Evolutionary conservation across 2,797 vertebrate genomes (phyloP).

Genomic region (Xiphophorus birchmanni): DNA sequence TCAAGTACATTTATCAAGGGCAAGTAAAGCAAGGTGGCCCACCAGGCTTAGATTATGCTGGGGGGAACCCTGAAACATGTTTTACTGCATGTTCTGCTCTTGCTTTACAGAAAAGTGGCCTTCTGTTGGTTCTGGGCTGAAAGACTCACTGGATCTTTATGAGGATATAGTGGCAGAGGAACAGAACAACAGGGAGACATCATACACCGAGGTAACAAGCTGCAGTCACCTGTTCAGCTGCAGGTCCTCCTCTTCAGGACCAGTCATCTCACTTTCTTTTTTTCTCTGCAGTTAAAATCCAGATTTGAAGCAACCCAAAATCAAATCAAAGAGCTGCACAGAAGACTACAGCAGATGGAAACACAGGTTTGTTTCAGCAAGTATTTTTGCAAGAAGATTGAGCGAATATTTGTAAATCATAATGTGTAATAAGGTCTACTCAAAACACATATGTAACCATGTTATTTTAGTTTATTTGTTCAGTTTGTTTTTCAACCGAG

Average conservation of each 20-base stretch:
- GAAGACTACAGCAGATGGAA: slow-evolving; percentile 88
- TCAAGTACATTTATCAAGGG: no score
- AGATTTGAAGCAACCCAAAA: slow-evolving; percentile 89
- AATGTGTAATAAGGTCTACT: not conserved
- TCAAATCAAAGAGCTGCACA: slow-evolving; percentile 88
- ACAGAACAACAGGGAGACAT: slow-evolving; percentile 87
- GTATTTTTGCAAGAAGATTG: not conserved
- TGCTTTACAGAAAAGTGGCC: slow-evolving; percentile 71
- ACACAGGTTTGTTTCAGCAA: slow-evolving; percentile 81
- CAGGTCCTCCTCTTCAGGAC: not conserved
- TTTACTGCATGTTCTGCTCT: not conserved
- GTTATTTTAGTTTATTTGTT: not conserved
- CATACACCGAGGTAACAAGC: slow-evolving; percentile 85
- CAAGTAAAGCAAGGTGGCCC: no score
- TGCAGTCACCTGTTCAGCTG: not conserved
- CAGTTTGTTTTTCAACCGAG: not conserved
- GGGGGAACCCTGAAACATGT: no score
- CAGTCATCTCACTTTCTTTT: slow-evolving; percentile 10
- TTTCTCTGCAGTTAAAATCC: slow-evolving; percentile 83
- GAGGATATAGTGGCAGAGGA: slow-evolving; percentile 95
- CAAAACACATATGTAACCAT: not conserved
- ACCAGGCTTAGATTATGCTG: no score
- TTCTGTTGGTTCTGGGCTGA: slow-evolving; percentile 59
- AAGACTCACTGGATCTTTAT: slow-evolving; percentile 92
- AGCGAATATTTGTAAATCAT: not conserved